Base-by-base conservation (phyloP, 2,113 vertebrate genomes). In the Leucosticte australis region DNA sequence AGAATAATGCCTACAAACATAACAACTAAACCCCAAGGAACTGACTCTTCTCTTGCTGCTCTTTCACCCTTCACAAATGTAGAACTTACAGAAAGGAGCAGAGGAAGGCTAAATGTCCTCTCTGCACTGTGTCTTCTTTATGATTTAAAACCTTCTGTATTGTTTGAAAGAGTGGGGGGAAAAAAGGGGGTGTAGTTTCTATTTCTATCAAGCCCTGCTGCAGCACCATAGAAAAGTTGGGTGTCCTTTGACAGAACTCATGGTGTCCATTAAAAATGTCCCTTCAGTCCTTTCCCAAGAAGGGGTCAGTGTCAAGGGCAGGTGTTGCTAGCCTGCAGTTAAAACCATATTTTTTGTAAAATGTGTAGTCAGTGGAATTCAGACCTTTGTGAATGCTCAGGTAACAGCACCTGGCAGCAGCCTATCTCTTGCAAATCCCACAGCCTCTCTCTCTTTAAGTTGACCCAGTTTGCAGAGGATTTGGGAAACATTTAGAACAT, bases 91-190 rank as follows among this genome's bases (percentile, higher is more conserved):
- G 42, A 71, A 76, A 60, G 31, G 24, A 87, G 13, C 21, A 68
- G n/a, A 44, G 7, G 39, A 71, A 82, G 8, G 5, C 24, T 37
- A 70, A 63, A n/a, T 37, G 13, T 13, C 10, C 27, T 37, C 14
- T 59, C 39, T 24, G 11, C 0, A 0, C 44, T 55, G 3, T 5
- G 1, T 49, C 15, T 47, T 4, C 13, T 11, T 46, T 37, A n/a
- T 16, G 3, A 67, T 13, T 44, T 55, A 49, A 70, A 89, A 55
- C 15, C 3, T n/a, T 83, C 17, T 28, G 2, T 18, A n/a, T 56
- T 42, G 26, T 49, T 89, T 46, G 50, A 46, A 62, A 86, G 57
- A 23, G 23, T 21, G 6, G 31, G n/a, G 3, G 30, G 8, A 4
- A 5, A 13, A 55, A 50, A 30, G 12, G 4, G 8, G 4, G 3